Conservation (phyloP, 2,113 vertebrate genomes). For the Thomomys bottae region DNA sequence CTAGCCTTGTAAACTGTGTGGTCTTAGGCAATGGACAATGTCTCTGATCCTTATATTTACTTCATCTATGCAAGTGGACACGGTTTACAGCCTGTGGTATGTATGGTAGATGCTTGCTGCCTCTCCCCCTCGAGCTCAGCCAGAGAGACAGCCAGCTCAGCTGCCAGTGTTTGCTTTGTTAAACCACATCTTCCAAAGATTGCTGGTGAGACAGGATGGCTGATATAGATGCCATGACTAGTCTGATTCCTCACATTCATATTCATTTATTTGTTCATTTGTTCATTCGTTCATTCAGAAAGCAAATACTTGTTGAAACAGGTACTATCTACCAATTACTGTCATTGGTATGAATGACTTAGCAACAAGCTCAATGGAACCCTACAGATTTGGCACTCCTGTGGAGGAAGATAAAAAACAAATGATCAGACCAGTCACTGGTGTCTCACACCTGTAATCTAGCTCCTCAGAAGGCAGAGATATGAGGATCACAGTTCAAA, state of each 20-base stretch:
- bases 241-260: neutral
- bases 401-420: neutral
- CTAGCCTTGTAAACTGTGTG: neutral
- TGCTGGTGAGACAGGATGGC: neutral
- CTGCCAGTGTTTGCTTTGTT: neutral
- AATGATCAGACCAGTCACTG: neutral
- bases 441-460: too few species aligned
- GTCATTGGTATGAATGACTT: neutral
- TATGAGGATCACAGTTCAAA: too few species aligned
- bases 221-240: accelerated
- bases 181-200: neutral
- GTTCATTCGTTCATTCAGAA: neutral
- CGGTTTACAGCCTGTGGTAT: accelerated
- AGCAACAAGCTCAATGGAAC: neutral
- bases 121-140: neutral
- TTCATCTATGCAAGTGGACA: neutral
- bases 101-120: accelerated
- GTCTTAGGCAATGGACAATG: neutral
- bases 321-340: neutral
- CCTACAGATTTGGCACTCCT: neutral
- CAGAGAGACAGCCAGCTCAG: too few species aligned
- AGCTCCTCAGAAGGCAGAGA: too few species aligned
- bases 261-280: neutral
- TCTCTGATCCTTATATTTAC: neutral
- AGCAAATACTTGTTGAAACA: neutral